phyloP scores from a whole-genome alignment of 1,140 invertebrate genomes.

The Trachymyrmex septentrionalis region DNA sequence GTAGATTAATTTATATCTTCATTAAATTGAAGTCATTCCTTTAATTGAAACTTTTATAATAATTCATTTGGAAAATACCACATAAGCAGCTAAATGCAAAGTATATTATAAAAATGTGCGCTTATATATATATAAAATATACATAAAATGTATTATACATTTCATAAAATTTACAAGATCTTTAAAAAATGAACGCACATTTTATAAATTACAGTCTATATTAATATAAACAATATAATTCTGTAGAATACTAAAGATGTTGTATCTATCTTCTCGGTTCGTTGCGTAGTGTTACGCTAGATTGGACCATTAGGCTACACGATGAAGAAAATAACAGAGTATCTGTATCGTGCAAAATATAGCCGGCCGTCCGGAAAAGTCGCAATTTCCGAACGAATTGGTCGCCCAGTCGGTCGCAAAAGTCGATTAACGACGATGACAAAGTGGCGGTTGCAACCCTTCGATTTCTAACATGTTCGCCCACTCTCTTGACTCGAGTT shows the following conservation, averaged over 20 bases:
- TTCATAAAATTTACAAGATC: too few relatives aligned
- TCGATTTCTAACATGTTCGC: conserved; percentile 72
- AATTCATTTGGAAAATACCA: neutral
- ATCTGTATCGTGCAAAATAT: conserved; percentile 67
- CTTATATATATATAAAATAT: too few relatives aligned
- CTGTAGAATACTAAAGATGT: too few relatives aligned
- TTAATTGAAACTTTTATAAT: neutral
- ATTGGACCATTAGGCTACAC: neutral
- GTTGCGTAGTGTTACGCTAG: neutral
- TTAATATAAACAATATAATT: neutral
- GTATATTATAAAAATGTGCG: too few relatives aligned
- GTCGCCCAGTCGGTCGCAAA: conserved; percentile 71
- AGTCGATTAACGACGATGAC: conserved; percentile 74
- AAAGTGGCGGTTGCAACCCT: conserved; percentile 65
- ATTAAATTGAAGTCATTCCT: neutral
- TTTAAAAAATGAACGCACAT: too few relatives aligned
- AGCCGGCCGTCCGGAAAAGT: conserved; percentile 69
- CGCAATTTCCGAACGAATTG: conserved; percentile 74
- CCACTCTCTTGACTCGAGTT: conserved; percentile 53
- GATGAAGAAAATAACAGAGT: conserved; percentile 32
- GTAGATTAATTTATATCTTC: neutral
- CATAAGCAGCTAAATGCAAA: too few relatives aligned
- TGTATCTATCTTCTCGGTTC: neutral
- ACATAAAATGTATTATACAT: too few relatives aligned
- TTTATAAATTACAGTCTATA: neutral